Evolutionary conservation across 2,113 vertebrate species (phyloP).

Genomic region (Galbula dea): DNA sequence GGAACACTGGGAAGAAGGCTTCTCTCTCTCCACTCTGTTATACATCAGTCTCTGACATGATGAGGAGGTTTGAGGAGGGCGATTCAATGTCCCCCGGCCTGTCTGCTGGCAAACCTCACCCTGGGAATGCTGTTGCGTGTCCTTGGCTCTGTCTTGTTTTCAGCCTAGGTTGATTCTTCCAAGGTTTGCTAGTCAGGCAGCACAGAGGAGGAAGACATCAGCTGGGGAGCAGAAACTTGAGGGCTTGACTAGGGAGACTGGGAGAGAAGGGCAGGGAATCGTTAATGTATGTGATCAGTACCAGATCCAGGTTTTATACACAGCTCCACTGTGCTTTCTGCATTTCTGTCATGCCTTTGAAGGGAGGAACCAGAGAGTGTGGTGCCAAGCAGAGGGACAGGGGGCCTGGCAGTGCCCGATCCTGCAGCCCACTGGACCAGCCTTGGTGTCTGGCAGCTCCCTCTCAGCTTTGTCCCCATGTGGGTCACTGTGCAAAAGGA

Average conservation of each 20-base stretch:
- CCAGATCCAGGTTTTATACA: neutral
- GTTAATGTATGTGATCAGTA: neutral
- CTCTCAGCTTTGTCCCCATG: neutral
- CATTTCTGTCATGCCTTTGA: neutral
- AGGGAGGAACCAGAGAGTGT: neutral
- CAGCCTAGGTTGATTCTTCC: neutral
- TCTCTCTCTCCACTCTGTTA: too few species aligned
- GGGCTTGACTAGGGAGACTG: neutral
- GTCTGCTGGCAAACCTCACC: neutral
- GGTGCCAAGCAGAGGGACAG: neutral
- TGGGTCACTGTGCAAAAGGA: neutral
- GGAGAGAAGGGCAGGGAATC: neutral
- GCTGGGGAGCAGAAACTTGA: neutral
- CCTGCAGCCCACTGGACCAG: neutral
- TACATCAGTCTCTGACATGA: too few species aligned
- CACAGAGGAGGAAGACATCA: neutral
- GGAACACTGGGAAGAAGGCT: too few species aligned
- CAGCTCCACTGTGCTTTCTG: neutral
- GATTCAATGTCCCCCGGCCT: accelerated
- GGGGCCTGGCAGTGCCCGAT: accelerated
- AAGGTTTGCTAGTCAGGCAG: neutral
- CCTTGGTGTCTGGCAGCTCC: neutral
- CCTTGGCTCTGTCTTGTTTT: neutral
- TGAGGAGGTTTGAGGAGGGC: neutral
- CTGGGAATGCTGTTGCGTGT: neutral